Evolutionary conservation across 2,113 vertebrate species (phyloP), one percentile per base, ranked within the genome.

Genomic region (Gymnocephalus cernua): DNA sequence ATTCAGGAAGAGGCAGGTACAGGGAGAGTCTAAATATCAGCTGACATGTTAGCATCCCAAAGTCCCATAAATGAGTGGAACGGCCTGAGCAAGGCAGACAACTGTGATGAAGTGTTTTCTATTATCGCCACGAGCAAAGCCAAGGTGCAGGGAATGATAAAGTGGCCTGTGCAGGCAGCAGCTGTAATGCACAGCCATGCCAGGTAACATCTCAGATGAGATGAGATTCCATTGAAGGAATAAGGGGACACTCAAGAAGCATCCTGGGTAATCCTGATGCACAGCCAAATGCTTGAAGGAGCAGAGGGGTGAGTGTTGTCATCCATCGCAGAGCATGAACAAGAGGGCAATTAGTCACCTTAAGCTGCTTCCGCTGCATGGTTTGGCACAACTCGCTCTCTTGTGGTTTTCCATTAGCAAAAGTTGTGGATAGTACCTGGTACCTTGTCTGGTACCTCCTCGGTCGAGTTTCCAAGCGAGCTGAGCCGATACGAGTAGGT

Each of bases 41-140:
- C 72, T 85, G 82, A 85, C 81, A 80, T 67, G 69, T 87, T 73
- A 74, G 70, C 74, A 57, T 82, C 78, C 82, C 76, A 62, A 79
- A 69, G 75, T 83, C 80, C 67, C 71, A 74, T 76, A 85, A 93
- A 86, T 80, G 82, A 79, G 71, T n/a, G 48, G 68, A 78, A 65
- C 83, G 68, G 79, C 54, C 77, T 32, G 80, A 3, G 23, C 32
- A 61, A 77, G 67, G 69, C 48, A 8, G 86, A 88, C 83, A 83
- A 77, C 82, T 69, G 77, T 91, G 88, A 92, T 91, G 64, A 89
- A 91, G 84, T 86, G 84, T 89, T 90, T 91, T 85, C 85, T 80
- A 79, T 91, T 83, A 84, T 50, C 44, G 65, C 69, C 76, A 80
- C 88, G 15, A 74, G 84, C 80, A 77, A 71, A 85, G 77, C 66